Base-by-base conservation (phyloP, 2,113 vertebrate genomes). In the Neodontobutis hainanensis region DNA sequence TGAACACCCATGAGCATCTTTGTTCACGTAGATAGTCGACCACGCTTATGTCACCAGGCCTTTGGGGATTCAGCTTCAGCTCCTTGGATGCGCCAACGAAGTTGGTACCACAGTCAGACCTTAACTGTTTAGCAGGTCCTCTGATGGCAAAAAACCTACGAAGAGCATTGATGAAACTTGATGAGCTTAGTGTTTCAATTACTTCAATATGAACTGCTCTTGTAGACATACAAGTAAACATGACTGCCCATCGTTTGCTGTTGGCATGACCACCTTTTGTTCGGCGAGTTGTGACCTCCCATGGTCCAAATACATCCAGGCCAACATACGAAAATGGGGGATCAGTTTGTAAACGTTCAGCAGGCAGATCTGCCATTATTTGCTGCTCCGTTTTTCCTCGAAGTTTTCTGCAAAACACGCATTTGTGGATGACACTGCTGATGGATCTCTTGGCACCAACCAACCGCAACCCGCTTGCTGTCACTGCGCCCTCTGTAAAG, bases 271-370 rank as follows among this genome's bases (percentile, higher is more conserved):
- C 49, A 51, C 49, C 49, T 51, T 51, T 51, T 0, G 49, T 32
- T 8, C 15, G 19, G 49, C 14, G 27, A 42, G 47, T 19, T 38
- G 64, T 19, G 3, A 51, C 49, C 19, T 51, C 49, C 49, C 66
- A 40, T 11, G 59, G 58, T 9, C 58, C 58, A 60, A 77, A 77
- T 9, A 77, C 27, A 40, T 74, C 56, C 11, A 79, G 47, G 11
- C 65, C 61, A 11, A 69, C 70, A 34, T 2, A 40, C 6, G 64
- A 68, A 19, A 81, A 77, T 6, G 59, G 67, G 7, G 67, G n/a
- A n/a, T n/a, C n/a, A n/a, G n/a, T n/a, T n/a, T n/a, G n/a, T n/a
- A n/a, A n/a, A n/a, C n/a, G n/a, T n/a, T n/a, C n/a, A n/a, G n/a
- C n/a, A n/a, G n/a, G n/a, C n/a, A n/a, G n/a, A n/a, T n/a, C n/a